Evolutionary conservation across 2,113 vertebrate genomes (phyloP), one percentile per base, ranked within the genome.

Genomic region (Megaceryle maxima): DNA sequence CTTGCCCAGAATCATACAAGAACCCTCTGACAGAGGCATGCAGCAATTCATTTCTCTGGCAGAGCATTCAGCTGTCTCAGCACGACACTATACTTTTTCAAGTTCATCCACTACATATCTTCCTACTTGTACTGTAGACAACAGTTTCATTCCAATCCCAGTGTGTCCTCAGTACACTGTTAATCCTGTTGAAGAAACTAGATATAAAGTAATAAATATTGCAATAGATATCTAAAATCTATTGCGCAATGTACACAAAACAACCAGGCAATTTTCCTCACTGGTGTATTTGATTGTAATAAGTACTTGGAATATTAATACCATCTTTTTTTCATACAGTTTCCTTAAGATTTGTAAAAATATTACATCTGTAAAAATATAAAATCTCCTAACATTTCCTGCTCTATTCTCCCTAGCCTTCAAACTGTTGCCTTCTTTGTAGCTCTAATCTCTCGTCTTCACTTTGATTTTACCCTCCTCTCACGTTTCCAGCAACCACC

Each of bases 71-170:
- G 41, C 37, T 56, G 70, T 25, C 41, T 95, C 77, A 96, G 44
- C 63, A 79, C 69, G 91, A 91, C 56, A 63, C 17, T 73, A 13
- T 33, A 63, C 20, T 84, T 95, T 81, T 88, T 72, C 53, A 75
- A 64, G 88, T 87, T 92, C 48, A 88, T 95, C 11, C 53, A 50
- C 50, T 44, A 87, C 53, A 55, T 90, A 72, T 76, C 85, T 96
- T 96, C 75, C 87, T 95, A 73, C 75, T 96, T 90, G 66, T 25
- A 46, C 55, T 72, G 39, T 29, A 64, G 81, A 94, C 62, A 90
- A 80, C 66, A 77, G 55, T 29, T 59, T 77, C 70, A 91, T 12
- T 94, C 50, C 88, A 90, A 46, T 4, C 33, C 53, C 50, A 73
- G 5, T 63, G 28, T 57, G 37, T 80, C 20, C 59, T 25, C n/a